These are phyloP conservation scores for Meloidogyne floridensis DNA, from an alignment of 1,140 invertebrate species.

Conservation along the genomic window DNA sequence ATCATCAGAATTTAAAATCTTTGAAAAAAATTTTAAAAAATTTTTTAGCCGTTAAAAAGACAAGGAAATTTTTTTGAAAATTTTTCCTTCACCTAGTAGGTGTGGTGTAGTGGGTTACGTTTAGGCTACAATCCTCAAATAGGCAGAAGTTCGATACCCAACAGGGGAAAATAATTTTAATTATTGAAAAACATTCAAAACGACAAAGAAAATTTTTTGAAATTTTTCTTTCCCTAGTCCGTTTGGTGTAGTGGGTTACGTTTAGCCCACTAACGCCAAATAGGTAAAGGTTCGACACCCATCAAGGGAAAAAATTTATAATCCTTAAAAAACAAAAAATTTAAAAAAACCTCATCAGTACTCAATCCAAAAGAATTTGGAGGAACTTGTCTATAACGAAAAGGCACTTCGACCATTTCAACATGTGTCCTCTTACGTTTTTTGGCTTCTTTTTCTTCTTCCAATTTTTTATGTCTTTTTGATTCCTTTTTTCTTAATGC, in stretches of 20 bases:
- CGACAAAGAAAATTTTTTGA: constrained; percentile 59
- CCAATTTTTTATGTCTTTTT: constrained; percentile 47
- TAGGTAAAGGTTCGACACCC: not conserved
- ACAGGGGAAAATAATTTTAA: no score
- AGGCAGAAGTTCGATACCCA: no score
- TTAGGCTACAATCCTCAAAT: no score
- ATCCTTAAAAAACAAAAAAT: not conserved
- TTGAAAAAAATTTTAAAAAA: no score
- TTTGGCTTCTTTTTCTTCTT: constrained; percentile 31
- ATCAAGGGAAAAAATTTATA: not conserved
- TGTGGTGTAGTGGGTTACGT: no score
- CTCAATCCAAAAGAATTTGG: constrained; percentile 89
- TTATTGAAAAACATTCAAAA: constrained; percentile 75
- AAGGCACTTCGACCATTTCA: constrained; percentile 66
- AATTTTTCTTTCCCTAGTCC: not conserved
- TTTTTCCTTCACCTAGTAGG: no score
- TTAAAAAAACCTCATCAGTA: constrained; percentile 75
- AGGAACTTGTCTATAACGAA: constrained; percentile 85
- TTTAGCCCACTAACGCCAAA: not conserved
- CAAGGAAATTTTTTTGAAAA: no score
- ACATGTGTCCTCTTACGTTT: not conserved
- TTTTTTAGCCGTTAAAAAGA: no score
- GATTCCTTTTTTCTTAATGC: constrained; percentile 80
- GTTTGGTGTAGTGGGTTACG: not conserved
- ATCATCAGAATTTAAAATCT: constrained; percentile 84